Conservation (phyloP, 2,113 vertebrate genomes). For the Sminthopsis crassicaudata region DNA sequence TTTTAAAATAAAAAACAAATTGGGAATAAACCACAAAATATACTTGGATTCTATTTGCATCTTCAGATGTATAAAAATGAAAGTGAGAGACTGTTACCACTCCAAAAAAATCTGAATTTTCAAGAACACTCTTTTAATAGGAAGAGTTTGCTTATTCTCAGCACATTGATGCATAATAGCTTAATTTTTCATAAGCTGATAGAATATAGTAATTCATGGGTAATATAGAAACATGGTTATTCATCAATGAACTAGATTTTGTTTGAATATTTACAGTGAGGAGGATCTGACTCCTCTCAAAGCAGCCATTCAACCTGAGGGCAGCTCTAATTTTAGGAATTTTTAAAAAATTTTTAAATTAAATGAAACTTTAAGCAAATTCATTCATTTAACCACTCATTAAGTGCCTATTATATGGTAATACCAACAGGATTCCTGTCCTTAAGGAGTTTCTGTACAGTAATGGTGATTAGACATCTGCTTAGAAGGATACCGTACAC, state of each 20-base stretch:
- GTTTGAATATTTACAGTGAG: not conserved
- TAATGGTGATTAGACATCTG: not conserved
- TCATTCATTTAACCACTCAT: not conserved
- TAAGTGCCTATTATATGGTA: not conserved
- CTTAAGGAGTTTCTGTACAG: not conserved
- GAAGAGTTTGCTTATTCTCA: slow-evolving; percentile 5
- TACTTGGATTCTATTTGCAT: slow-evolving; percentile 54
- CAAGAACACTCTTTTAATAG: not conserved
- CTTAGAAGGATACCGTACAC: not conserved
- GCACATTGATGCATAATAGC: slow-evolving; percentile 6
- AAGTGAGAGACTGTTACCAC: slow-evolving; percentile 9
- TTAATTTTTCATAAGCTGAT: slow-evolving; percentile 41
- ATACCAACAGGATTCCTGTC: not conserved
- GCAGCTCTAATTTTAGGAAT: not conserved
- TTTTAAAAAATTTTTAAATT: not conserved
- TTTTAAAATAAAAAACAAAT: slow-evolving; percentile 30
- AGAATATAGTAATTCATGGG: not conserved
- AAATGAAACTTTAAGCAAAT: not conserved
- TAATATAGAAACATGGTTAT: slow-evolving; percentile 17
- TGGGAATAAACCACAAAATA: slow-evolving; percentile 23
- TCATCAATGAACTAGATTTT: not conserved
- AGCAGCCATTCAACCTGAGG: not conserved
- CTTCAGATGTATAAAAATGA: slow-evolving; percentile 22
- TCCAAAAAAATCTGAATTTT: slow-evolving; percentile 20
- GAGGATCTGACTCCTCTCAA: not conserved